Conservation (phyloP, 1,140 invertebrate genomes). For the Tachypleus tridentatus region DNA sequence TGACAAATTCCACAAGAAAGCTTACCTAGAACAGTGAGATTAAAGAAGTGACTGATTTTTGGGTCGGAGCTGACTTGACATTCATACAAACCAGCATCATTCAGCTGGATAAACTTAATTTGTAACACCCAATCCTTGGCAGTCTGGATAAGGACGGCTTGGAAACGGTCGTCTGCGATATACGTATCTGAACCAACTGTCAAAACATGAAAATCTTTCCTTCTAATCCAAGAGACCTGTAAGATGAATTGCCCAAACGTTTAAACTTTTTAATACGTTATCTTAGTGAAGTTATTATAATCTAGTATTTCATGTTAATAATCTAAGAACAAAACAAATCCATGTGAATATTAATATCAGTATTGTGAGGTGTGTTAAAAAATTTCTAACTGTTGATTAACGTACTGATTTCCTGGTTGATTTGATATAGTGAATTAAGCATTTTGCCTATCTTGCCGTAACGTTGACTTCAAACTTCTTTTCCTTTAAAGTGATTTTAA, state of each 20-base stretch:
- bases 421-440: too few species aligned
- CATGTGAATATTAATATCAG: too few species aligned
- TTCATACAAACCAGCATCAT: conserved; percentile 73
- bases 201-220: conserved; percentile 69
- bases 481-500: too few species aligned
- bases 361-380: too few species aligned
- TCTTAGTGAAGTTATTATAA: too few species aligned
- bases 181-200: conserved; percentile 73
- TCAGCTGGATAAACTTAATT: conserved; percentile 73
- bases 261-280: too few species aligned
- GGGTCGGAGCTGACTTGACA: conserved; percentile 69
- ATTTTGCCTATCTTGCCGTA: too few species aligned
- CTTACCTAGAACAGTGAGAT: conserved; percentile 6
- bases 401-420: too few species aligned
- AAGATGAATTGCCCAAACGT: neutral
- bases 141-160: conserved; percentile 25
- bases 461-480: too few species aligned
- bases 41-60: conserved; percentile 13
- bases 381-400: too few species aligned
- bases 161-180: conserved; percentile 61
- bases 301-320: too few species aligned
- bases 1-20: neutral
- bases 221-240: conserved; percentile 78
- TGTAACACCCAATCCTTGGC: conserved; percentile 78
- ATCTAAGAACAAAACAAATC: too few species aligned